Conservation (phyloP, 30 jellyfish, hydroid and myxozoan species). For the Haliclystus octoradiatus region DNA sequence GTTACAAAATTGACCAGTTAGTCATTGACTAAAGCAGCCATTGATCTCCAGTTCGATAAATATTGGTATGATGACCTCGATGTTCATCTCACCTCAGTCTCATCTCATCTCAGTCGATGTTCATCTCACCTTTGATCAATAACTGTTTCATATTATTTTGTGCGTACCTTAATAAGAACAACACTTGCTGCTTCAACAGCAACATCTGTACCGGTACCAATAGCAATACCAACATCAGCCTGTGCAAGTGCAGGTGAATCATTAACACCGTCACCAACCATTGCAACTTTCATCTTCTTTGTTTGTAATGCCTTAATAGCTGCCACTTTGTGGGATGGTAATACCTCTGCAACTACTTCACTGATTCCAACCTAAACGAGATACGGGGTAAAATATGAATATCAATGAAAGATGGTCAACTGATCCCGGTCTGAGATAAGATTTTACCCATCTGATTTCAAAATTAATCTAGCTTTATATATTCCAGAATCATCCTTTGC, state of each 20-base stretch:
- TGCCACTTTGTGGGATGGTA: conserved; percentile 93
- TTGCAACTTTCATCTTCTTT: conserved; percentile 75
- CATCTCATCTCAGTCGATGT: too few species aligned
- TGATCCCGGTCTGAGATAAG: neutral
- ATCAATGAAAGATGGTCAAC: neutral
- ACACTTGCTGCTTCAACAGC: conserved; percentile 98
- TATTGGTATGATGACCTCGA: too few species aligned
- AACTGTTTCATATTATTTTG: too few species aligned
- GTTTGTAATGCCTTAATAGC: conserved; percentile 68
- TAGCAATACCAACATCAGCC: conserved; percentile 98
- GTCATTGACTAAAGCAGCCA: too few species aligned
- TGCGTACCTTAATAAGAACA: conserved; percentile 85
- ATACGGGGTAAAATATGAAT: neutral
- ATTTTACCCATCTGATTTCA: neutral
- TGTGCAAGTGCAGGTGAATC: conserved; percentile 99
- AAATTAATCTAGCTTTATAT: too few species aligned
- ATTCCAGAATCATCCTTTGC: too few species aligned
- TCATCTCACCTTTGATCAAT: too few species aligned
- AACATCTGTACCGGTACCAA: conserved; percentile 98
- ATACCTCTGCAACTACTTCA: conserved; percentile 70
- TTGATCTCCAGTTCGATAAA: too few species aligned
- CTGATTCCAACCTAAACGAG: conserved; percentile 40
- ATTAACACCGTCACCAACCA: conserved; percentile 99
- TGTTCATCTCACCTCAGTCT: too few species aligned
- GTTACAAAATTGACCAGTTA: too few species aligned